These are phyloP conservation scores for Sinodicranocentrus sp. DNA, from an alignment of 2,888 invertebrate species.

Conservation along the genomic window DNA sequence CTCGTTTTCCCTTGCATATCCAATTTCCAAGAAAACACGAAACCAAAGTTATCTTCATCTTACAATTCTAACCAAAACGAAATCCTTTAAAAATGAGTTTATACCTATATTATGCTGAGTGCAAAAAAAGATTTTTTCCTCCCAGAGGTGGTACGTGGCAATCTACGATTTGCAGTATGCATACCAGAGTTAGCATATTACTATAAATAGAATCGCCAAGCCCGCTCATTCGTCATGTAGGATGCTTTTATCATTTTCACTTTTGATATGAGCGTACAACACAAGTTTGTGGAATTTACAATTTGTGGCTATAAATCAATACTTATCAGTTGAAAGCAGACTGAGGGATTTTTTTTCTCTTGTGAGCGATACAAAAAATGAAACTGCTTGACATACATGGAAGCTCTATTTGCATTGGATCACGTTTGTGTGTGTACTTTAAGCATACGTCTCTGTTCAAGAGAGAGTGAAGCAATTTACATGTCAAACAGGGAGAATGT, in stretches of 20 bases:
- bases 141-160: too few relatives aligned
- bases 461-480: background rate
- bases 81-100: background rate
- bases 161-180: background rate
- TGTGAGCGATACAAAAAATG: background rate
- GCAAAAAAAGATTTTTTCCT: background rate
- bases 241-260: constrained; percentile 25
- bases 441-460: background rate
- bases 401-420: constrained; percentile 21
- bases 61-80: background rate
- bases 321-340: constrained; percentile 72
- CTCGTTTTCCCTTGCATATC: constrained; percentile 42
- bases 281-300: constrained; percentile 31
- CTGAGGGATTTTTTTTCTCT: constrained; percentile 17
- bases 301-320: constrained; percentile 72
- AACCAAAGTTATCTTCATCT: background rate
- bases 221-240: constrained; percentile 15
- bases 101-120: background rate
- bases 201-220: background rate
- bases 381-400: background rate
- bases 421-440: too few relatives aligned
- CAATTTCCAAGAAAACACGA: constrained; percentile 1
- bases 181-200: background rate
- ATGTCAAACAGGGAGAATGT: constrained; percentile 18
- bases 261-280: background rate